Base-by-base conservation (phyloP, 53 echinoderm and acorn worm species). In the Henricia sp. region DNA sequence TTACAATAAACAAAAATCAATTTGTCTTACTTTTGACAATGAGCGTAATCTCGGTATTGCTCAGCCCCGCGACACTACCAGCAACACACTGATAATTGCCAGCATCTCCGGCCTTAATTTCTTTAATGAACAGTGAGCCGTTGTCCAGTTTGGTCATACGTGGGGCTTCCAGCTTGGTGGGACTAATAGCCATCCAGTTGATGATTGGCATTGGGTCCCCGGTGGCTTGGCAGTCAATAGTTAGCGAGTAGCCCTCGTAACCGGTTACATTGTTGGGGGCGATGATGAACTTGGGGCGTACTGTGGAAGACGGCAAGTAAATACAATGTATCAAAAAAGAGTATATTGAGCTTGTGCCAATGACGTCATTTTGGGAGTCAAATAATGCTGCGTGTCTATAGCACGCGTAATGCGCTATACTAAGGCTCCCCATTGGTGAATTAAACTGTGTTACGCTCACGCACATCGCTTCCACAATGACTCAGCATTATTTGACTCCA, bases 1-100 rank as follows among this genome's bases (percentile, higher is more conserved):
- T 9, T 8, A 67, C 6, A 26, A 21, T 26, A 80, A 11, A 59
- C 13, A 14, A 6, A n/a, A 59, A 59, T 26, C 11, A n/a, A 59
- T 9, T 9, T 11, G 6, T 23, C 99, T 91, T 67, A 99, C 99
- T 85, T 38, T 76, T 72, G 33, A 99, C 93, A 41, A 29, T 75
- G 12, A 99, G 71, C 12, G 74, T 88, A 12, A 99, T 72, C 58
- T 95, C 92, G 1, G 88, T 88, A 4, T 72, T 99, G 71, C 90
- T 99, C 38, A 99, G 82, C 9, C 99, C 99, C 1, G 88, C 99
- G 19, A 74, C 68, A 64, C 89, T 99, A 24, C 99, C 99, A 27
- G 99, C 99, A 21, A 95, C 80, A 34, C 99, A 99, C 40, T 83
- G 90, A 64, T 99, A 99, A 39, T 68, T 88, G 68, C 99, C 99